Evolutionary conservation across 2,797 vertebrate genomes (phyloP), one percentile per base, ranked within the genome.

Genomic region (Ctenosaura bakeri): DNA sequence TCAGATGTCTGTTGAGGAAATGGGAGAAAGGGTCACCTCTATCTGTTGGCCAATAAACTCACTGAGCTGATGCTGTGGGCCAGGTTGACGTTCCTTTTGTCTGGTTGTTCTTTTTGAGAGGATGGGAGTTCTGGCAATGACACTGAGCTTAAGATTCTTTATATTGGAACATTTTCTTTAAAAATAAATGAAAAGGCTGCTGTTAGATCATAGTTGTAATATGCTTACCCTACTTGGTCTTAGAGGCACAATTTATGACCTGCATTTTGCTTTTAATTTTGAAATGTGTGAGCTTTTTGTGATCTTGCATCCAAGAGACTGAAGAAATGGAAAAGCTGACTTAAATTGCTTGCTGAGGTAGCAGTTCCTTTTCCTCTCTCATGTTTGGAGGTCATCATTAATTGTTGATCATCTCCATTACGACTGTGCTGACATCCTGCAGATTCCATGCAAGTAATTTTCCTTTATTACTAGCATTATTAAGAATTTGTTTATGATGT

Each of bases 391-490:
- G 88, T 89, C 88, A 85, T 54, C 35, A 85, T 89, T 89, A 89
- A 89, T 89, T 89, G 88, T 85, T 89, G 88, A 85, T 85, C 74
- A 54, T 73, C 59, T 78, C 74, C 83, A 85, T 89, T 89, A 89
- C n/a, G 16, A n/a, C 62, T 52, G 1, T 76, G 35, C 56, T 95
- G 93, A 95, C 90, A 90, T 93, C 93, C 92, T 92, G 85, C 32
- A 29, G 32, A 16, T 87, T 87, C 94, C 94, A 89, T 88, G 93
- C 93, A 95, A 77, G 59, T 85, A 79, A 90, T 90, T 86, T 93
- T 74, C 87, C 91, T 69, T 78, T 85, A 85, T 87, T 91, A 52
- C 14, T 12, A 89, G 93, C 94, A 90, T 93, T 90, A 93, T 92
- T 81, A 95, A 89, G 71, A 90, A 87, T 87, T 54, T 83, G 89